These are phyloP conservation scores for Caenorhabditis sinica DNA, from an alignment of 2,888 invertebrate genomes.

Conservation along the genomic window DNA sequence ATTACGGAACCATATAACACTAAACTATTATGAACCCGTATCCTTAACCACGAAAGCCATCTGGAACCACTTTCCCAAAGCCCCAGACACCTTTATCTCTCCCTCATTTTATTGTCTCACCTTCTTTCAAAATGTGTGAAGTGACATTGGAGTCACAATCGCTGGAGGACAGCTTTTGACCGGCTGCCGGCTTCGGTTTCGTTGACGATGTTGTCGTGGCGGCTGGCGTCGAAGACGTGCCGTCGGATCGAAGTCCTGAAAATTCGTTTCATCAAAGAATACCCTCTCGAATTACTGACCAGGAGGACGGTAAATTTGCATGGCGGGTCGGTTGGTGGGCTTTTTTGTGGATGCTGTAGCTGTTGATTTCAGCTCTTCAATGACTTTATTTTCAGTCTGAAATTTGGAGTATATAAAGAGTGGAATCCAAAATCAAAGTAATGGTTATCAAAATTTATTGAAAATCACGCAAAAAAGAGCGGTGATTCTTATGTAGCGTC, in stretches of 20 bases:
- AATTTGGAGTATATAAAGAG: not conserved
- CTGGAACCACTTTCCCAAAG: not conserved
- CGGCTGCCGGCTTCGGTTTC: constrained; percentile 76
- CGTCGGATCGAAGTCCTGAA: constrained; percentile 69
- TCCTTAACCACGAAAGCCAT: not conserved
- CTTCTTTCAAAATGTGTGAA: constrained; percentile 62
- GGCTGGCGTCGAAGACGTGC: constrained; percentile 53
- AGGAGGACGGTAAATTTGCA: constrained; percentile 81
- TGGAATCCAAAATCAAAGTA: not conserved
- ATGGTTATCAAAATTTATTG: constrained; percentile 21
- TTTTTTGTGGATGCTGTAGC: constrained; percentile 64
- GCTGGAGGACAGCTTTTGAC: constrained; percentile 75
- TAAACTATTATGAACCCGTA: too few relatives aligned
- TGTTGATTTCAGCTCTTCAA: constrained; percentile 47
- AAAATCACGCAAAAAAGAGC: constrained; percentile 45
- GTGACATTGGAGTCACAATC: constrained; percentile 62
- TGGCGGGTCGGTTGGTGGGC: constrained; percentile 75
- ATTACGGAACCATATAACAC: too few relatives aligned
- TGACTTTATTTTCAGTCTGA: constrained; percentile 52
- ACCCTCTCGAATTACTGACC: constrained; percentile 60
- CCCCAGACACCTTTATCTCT: not conserved
- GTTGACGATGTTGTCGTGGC: constrained; percentile 56
- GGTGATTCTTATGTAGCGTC: constrained; percentile 27
- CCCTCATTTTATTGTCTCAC: constrained; percentile 9
- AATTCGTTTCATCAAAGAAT: not conserved